Evolutionary conservation across 1,140 invertebrate species (phyloP).

Genomic region (Bombus polaris): DNA sequence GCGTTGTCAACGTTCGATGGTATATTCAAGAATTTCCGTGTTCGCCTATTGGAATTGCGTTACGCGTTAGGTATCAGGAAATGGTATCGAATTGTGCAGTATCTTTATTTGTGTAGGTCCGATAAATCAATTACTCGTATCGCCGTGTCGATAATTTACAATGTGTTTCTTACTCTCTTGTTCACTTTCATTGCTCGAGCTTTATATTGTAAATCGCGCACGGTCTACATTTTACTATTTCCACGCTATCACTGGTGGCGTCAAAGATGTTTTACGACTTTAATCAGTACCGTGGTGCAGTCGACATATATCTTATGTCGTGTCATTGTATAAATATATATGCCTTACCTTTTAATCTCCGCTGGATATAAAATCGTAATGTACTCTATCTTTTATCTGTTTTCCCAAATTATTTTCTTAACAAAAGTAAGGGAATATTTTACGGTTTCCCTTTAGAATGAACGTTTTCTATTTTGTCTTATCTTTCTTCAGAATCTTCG

Average conservation of each 20-base stretch:
- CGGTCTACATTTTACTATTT: constrained; percentile 20
- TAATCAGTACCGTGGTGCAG: constrained; percentile 20
- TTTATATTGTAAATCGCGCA: constrained; percentile 9
- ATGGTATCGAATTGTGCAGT: constrained; percentile 15
- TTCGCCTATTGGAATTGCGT: not conserved
- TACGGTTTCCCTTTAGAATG: not conserved
- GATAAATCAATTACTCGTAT: constrained; percentile 50
- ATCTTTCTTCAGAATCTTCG: not conserved
- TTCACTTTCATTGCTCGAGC: constrained; percentile 20
- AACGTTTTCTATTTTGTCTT: not conserved
- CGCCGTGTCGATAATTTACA: constrained; percentile 39
- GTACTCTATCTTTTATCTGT: not conserved
- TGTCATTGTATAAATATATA: not conserved
- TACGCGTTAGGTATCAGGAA: constrained; percentile 27
- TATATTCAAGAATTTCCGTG: not conserved
- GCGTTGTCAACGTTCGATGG: not conserved
- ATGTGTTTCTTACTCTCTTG: not conserved
- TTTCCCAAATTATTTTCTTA: not conserved
- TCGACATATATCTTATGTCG: not conserved
- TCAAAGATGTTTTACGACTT: constrained; percentile 45
- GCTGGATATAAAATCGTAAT: not conserved
- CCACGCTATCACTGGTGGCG: constrained; percentile 25
- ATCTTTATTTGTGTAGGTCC: constrained; percentile 43
- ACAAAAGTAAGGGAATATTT: too few relatives aligned
- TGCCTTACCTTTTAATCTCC: not conserved